Base-by-base conservation (phyloP, 1,140 invertebrate species). In the Ctenoplectra terminalis region DNA sequence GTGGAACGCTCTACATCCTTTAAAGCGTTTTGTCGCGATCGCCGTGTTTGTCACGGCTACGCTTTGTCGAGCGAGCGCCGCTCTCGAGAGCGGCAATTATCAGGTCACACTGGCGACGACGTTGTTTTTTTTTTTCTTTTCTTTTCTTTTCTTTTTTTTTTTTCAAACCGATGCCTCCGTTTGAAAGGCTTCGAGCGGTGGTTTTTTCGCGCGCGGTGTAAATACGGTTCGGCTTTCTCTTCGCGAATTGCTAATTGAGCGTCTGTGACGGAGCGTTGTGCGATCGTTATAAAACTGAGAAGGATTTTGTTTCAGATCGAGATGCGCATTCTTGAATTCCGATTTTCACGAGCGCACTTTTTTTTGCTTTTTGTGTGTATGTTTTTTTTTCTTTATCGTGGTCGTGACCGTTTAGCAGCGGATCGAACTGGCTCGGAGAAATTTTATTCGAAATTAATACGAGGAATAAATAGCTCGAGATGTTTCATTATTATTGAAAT, bases 11-110 rank as follows among this genome's bases (percentile, higher is more conserved):
- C 48, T 43, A 50, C 23, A 58, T 77, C 11, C 34, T 54, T 58
- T 29, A 50, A 69, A 70, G 58, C 56, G 64, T 70, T 70, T 70
- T 50, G 66, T 77, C 48, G 58, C 54, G 34, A 46, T 52, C 66
- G 66, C 20, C 66, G 17, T 34, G 50, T 67, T 82, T 66, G 52
- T 67, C 66, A 70, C 64, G 58, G 56, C 52, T 52, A 69, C 34
- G 73, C 29, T 78, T 43, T 34, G 34, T 43, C 34, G 50, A 48
- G 43, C n/a, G 17, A 23, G 29, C 46, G 1, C 20, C 17, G 31
- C 20, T 31, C 37, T 9, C 13, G 48, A 9, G 40, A 29, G 20
- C 37, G 43, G 40, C 29, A 48, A 74, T 74, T 74, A 74, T 48
- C 56, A n/a, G 56, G 29, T 31, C 29, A 40, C 34, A 26, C 29